Percentiles rank a stretch among this genome's conserved stretches.
phyloP scores from a whole-genome alignment of 92 coral and sea anemone species.

The Siderastrea radians region DNA sequence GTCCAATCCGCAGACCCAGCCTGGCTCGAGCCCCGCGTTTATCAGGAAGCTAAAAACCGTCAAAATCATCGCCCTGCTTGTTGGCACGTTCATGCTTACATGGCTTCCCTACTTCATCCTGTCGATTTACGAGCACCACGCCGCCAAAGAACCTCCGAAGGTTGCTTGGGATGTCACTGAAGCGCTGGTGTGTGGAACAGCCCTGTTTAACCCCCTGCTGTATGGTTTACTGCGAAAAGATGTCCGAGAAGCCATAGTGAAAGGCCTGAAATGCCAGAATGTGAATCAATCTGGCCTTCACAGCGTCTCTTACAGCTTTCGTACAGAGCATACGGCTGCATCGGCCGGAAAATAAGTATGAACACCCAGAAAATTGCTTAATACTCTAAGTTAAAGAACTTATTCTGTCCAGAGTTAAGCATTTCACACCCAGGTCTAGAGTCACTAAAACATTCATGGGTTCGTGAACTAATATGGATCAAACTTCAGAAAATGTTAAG shows the following conservation, averaged over 20 bases:
- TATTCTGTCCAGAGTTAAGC: background rate
- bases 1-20: constrained; percentile 32
- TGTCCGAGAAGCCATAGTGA: constrained; percentile 75
- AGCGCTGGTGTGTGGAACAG: constrained; percentile 84
- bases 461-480: too few relatives aligned
- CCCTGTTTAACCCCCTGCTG: constrained; percentile 87
- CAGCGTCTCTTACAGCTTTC: constrained; percentile 28
- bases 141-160: background rate
- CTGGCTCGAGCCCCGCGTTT: constrained; percentile 55
- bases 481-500: too few relatives aligned
- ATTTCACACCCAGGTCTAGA: too few relatives aligned
- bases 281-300: constrained; percentile 64
- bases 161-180: constrained; percentile 55
- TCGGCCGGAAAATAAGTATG: background rate
- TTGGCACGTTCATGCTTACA: constrained; percentile 88
- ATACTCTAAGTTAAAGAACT: background rate
- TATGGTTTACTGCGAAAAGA: constrained; percentile 93
- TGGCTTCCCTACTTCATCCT: constrained; percentile 91
- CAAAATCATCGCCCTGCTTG: constrained; percentile 83
- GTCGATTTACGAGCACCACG: constrained; percentile 74
- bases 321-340: background rate
- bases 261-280: constrained; percentile 79
- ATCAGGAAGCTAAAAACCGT: constrained; percentile 84
- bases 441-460: too few relatives aligned
- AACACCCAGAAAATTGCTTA: background rate